Conservation (phyloP, 2,797 vertebrate species). For the Squalus acanthias region DNA sequence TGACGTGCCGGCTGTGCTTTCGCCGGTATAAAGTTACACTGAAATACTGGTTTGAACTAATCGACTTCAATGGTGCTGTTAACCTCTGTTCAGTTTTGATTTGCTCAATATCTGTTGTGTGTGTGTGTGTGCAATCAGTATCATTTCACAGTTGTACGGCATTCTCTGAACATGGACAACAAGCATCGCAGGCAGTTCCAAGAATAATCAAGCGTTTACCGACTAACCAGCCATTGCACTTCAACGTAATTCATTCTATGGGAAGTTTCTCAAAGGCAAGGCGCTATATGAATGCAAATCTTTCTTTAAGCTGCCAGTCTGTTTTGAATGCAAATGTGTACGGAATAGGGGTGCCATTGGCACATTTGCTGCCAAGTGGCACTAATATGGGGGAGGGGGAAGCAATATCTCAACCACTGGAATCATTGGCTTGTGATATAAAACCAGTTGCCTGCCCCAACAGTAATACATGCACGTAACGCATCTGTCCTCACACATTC, state of each 20-base stretch:
- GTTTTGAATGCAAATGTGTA: not conserved
- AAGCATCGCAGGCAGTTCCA: not conserved
- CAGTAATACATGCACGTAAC: not conserved
- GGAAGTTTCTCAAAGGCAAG: not conserved
- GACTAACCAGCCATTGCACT: not conserved
- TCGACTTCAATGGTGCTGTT: not conserved
- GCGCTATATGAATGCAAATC: not conserved
- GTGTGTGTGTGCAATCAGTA: not conserved
- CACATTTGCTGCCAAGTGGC: not conserved
- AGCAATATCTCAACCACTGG: not conserved
- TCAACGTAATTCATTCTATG: not conserved
- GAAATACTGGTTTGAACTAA: not conserved
- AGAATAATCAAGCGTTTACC: not conserved
- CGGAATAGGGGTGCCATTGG: not conserved
- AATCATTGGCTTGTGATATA: not conserved
- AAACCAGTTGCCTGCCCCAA: not conserved
- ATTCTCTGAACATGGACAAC: not conserved
- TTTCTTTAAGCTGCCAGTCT: not conserved
- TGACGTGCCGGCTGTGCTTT: not conserved
- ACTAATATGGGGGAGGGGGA: not conserved
- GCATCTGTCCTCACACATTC: not conserved
- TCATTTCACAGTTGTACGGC: not conserved
- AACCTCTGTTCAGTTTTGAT: not conserved
- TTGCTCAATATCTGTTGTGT: not conserved
- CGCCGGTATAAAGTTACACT: not conserved